phyloP scores from a whole-genome alignment of 2,888 invertebrate species.

The Papilio protenor region DNA sequence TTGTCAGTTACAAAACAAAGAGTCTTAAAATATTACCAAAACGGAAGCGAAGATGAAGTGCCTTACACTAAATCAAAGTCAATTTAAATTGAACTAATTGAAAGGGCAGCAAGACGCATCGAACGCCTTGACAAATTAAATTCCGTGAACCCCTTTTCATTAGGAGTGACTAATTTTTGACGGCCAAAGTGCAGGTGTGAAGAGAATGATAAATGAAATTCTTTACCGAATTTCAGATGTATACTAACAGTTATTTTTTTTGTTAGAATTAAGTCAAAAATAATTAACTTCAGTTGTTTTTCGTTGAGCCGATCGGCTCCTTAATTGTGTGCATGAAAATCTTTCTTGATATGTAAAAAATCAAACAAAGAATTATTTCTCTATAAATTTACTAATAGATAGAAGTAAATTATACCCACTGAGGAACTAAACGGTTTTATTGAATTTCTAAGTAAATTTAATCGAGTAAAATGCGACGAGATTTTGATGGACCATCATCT shows the following conservation, averaged over 20 bases:
- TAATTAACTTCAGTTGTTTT: not conserved
- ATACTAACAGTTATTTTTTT: not conserved
- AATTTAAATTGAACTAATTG: conserved; percentile 37
- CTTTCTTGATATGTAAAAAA: no score
- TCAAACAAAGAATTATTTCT: no score
- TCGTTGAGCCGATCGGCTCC: no score
- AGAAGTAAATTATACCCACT: conserved; percentile 14
- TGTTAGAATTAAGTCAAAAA: not conserved
- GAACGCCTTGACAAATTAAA: conserved; percentile 42
- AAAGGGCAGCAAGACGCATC: conserved; percentile 20
- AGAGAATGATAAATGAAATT: conserved; percentile 26
- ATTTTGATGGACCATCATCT: conserved; percentile 55
- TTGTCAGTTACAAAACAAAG: not conserved
- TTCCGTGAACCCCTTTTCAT: conserved; percentile 47
- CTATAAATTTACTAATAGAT: not conserved
- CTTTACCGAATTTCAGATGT: not conserved
- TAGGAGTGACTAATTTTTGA: conserved; percentile 41
- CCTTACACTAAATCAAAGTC: conserved; percentile 20
- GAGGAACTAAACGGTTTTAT: conserved; percentile 38
- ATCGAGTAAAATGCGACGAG: conserved; percentile 37
- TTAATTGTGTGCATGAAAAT: no score
- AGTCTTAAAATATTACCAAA: not conserved
- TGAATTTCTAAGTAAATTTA: conserved; percentile 40
- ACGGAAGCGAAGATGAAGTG: not conserved
- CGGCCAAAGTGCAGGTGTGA: conserved; percentile 34